Evolutionary conservation across 2,113 vertebrate genomes (phyloP), one percentile per base, ranked within the genome.

Genomic region (Muntiacus reevesi): DNA sequence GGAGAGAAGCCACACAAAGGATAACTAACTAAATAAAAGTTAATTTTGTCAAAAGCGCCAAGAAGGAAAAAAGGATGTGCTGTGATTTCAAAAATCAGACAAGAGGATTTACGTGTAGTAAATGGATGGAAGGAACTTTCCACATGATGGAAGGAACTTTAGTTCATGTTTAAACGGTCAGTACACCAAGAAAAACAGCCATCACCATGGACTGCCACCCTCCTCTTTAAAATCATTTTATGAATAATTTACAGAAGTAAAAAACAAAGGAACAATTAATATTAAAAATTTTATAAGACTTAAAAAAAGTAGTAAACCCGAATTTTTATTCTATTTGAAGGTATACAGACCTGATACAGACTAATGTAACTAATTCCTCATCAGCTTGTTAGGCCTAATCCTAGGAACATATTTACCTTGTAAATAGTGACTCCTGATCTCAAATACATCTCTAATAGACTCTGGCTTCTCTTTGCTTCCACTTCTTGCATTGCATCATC

Each of bases 401-500:
- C 28, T 89, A 50, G 52, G 19, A 94, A 64, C 10, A 28, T 30
- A 87, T 30, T 36, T 36, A 60, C 54, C 21, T 82, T 82, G 3
- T 92, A 92, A 86, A 74, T 74, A 89, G 36, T 87, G 79, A 43
- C 86, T 87, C 43, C 30, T 59, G 33, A 76, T 92, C 85, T 98
- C 50, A 95, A 95, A 96, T 45, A 79, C 14, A 84, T 47, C 12
- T 76, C 25, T 87, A 50, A 78, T n/a, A 67, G 57, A 90, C 64
- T 64, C 86, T 74, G 50, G 60, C 17, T 74, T 57, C 83, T 83
- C 60, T 94, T 92, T 86, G 59, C 8, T 54, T 94, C 55, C 40
- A 79, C 54, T 83, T 57, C 30, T 81, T 89, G 62, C 4, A 84
- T n/a, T 71, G 25, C 33, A 93, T 33, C 36, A n/a, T 60, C 15